phyloP scores from a whole-genome alignment of 2,888 invertebrate genomes.

The Pachymerium ferrugineum region DNA sequence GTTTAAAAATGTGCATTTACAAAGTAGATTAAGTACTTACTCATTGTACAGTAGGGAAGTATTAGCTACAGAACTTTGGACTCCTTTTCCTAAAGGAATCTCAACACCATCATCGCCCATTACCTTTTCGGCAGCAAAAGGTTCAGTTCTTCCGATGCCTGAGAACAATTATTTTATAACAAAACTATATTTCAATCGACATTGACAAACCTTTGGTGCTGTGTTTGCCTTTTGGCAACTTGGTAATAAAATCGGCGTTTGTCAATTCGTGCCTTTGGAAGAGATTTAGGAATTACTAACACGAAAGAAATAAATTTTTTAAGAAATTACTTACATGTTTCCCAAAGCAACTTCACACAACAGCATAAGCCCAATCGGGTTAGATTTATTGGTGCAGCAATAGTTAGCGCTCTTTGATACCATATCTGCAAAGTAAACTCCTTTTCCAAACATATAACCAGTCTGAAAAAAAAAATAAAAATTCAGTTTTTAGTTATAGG shows the following conservation, averaged over 20 bases:
- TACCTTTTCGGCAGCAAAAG: conserved; percentile 62
- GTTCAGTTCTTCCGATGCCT: conserved; percentile 71
- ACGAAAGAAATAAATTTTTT: background rate
- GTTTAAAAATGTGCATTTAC: background rate
- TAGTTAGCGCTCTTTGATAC: conserved; percentile 97
- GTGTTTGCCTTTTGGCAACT: conserved; percentile 75
- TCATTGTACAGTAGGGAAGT: conserved; percentile 80
- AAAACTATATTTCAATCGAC: background rate
- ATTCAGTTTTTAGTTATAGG: background rate
- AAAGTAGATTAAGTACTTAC: conserved; percentile 50
- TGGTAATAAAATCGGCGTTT: conserved; percentile 65
- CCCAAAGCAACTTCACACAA: conserved; percentile 95
- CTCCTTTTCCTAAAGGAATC: conserved; percentile 69
- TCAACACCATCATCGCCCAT: conserved; percentile 63
- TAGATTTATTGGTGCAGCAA: conserved; percentile 66
- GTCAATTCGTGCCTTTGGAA: conserved; percentile 65
- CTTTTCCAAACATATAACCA: conserved; percentile 93
- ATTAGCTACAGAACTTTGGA: conserved; percentile 46
- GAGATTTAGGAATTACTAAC: background rate
- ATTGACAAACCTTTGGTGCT: conserved; percentile 67
- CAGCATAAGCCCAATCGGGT: conserved; percentile 75
- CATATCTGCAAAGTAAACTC: conserved; percentile 97
- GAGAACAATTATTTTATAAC: background rate
- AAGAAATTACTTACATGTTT: conserved; percentile 62
- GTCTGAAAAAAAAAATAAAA: conserved; percentile 44